Base-by-base conservation (phyloP, 2,797 vertebrate genomes). In the Notoglanidium macrostoma region DNA sequence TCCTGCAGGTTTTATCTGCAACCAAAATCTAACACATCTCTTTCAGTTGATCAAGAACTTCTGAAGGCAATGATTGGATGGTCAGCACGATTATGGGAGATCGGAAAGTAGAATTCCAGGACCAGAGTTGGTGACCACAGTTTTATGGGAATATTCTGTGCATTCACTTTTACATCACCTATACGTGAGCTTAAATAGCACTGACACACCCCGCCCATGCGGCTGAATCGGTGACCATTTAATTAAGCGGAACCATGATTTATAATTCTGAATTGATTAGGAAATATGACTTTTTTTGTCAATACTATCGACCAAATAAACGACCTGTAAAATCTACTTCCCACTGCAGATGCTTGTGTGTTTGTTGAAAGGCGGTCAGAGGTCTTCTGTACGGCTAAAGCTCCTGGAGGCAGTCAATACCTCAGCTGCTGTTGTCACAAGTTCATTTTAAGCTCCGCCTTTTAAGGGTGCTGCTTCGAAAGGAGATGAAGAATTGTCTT, bases 351-450 rank as follows among this genome's bases (percentile, higher is more conserved):
- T 49, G 11, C 7, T 55, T n/a, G 51, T 29, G 14, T 78, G 44
- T 17, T 40, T 44, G 49, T 44, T n/a, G 0, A n/a, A 51, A 76
- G 26, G 23, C 46, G 29, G 5, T 46, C 72, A 74, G 5, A n/a
- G 54, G 55, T 80, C 54, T 79, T 61, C 6, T 26, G 78, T 32
- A n/a, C 5, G 51, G 49, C n/a, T 77, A n/a, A 44, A 74, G 40
- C 11, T 78, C 29, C 51, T 78, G 51, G 76, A 78, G 76, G 77
- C 55, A 12, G 19, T 79, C 29, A 40, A 40, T 17, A 80, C 21
- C 77, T 80, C 77, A 79, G 77, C 54, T 80, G 77, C 32, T 44
- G 10, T 14, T 80, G 35, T 79, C 77, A 79, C 78, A 81, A 63
- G 78, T 63, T 63, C 78, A 81, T 23, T 15, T 44, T 44, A 63